Evolutionary conservation across 2,113 vertebrate genomes (phyloP).

Genomic region (Alethe castanea): DNA sequence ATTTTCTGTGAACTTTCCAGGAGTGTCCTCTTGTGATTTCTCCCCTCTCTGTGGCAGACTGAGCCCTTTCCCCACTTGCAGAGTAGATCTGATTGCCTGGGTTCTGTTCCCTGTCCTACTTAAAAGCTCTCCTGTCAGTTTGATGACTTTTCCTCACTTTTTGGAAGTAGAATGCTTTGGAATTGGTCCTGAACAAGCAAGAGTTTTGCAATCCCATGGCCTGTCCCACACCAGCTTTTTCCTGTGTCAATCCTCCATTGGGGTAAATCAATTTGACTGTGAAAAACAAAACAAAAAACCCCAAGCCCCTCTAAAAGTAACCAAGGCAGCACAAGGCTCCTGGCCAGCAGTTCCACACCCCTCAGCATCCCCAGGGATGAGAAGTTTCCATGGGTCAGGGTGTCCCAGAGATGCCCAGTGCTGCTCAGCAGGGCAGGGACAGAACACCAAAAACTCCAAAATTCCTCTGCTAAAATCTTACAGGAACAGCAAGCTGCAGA

Average conservation of each 20-base stretch:
- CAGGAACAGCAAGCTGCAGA: background rate
- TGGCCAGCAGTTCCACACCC: background rate
- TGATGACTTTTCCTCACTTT: conserved; percentile 31
- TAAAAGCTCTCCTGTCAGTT: background rate
- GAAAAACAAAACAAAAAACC: background rate
- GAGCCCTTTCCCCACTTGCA: background rate
- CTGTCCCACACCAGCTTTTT: background rate
- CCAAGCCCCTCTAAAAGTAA: background rate
- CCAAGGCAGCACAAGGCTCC: background rate
- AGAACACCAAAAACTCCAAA: background rate
- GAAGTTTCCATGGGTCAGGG: background rate
- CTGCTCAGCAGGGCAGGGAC: background rate
- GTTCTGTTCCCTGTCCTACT: background rate
- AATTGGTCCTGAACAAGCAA: background rate
- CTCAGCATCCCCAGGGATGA: background rate
- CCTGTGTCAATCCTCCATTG: background rate
- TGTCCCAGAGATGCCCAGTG: background rate
- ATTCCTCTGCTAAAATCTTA: background rate
- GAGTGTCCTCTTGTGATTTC: background rate
- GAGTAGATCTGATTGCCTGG: background rate
- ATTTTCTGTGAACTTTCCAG: background rate
- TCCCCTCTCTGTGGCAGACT: background rate
- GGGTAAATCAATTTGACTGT: background rate
- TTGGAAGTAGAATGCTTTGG: background rate
- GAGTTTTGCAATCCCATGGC: background rate